phyloP scores from a whole-genome alignment of 2,797 vertebrate genomes.

The Ambastaia sidthimunki region DNA sequence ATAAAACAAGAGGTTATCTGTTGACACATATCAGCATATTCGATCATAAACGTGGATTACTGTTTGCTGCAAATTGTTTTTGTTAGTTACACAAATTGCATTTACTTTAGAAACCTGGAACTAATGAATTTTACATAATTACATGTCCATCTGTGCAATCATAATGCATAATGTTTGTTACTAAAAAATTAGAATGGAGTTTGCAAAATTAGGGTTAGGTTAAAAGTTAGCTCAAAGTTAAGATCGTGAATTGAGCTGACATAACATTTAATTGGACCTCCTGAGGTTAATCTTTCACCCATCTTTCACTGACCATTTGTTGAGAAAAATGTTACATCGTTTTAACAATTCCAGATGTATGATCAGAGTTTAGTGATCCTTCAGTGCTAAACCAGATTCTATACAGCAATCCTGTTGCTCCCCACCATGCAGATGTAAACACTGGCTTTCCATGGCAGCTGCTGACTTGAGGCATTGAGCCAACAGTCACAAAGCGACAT shows the following conservation, averaged over 20 bases:
- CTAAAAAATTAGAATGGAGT: too few species aligned
- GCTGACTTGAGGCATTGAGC: slow-evolving; percentile 67
- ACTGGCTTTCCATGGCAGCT: slow-evolving; percentile 77
- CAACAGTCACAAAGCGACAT: slow-evolving; percentile 64
- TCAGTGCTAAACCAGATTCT: slow-evolving; percentile 16
- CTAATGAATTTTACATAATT: neutral
- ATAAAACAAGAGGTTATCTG: slow-evolving; percentile 4
- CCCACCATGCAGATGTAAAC: slow-evolving; percentile 67
- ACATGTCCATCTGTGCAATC: too few species aligned
- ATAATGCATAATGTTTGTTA: too few species aligned
- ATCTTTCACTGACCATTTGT: neutral
- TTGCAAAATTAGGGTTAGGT: too few species aligned
- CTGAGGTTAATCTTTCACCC: too few species aligned
- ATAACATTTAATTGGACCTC: too few species aligned
- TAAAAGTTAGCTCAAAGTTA: too few species aligned
- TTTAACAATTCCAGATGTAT: neutral
- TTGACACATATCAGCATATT: neutral
- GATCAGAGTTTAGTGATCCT: neutral
- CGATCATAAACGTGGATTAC: neutral
- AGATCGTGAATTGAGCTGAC: too few species aligned
- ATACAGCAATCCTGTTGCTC: slow-evolving; percentile 50
- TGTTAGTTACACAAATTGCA: neutral
- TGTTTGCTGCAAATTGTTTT: neutral
- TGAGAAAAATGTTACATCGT: neutral
- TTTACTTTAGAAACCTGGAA: neutral